Evolutionary conservation across 2,888 invertebrate genomes (phyloP).

Genomic region (Athalia cordata): DNA sequence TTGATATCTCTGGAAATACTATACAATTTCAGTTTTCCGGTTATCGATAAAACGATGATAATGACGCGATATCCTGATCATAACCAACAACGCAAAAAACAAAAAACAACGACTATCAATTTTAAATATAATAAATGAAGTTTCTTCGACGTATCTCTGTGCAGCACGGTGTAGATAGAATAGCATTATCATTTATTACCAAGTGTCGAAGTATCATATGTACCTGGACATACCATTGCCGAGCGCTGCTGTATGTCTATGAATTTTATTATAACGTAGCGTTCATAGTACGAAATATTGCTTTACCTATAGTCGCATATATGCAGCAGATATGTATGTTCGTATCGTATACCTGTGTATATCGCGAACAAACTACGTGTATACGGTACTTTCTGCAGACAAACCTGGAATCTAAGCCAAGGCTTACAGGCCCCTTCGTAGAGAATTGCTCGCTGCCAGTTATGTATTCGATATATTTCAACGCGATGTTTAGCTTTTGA

Average conservation of each 20-base stretch:
- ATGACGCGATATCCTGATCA: not conserved
- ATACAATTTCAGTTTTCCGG: not conserved
- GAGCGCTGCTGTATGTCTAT: not conserved
- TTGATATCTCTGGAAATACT: not conserved
- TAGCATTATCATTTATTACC: constrained; percentile 56
- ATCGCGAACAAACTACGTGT: constrained; percentile 31
- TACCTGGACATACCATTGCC: not conserved
- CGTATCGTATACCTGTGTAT: not conserved
- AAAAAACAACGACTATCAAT: no score
- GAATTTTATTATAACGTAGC: no score
- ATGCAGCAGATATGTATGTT: not conserved
- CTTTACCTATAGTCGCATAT: not conserved
- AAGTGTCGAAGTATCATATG: constrained; percentile 50
- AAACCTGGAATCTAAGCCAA: constrained; percentile 65
- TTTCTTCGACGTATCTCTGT: constrained; percentile 26
- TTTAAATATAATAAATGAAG: not conserved
- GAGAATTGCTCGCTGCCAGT: not conserved
- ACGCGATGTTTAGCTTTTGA: constrained; percentile 32
- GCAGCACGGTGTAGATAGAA: constrained; percentile 44
- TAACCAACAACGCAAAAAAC: not conserved
- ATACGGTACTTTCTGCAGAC: constrained; percentile 50
- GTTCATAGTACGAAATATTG: not conserved
- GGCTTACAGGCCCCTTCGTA: constrained; percentile 54
- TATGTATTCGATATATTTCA: constrained; percentile 36
- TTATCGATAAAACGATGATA: no score